These are phyloP conservation scores for Venustaconcha ellipsiformis DNA, from an alignment of 1,140 invertebrate species.

Conservation along the genomic window DNA sequence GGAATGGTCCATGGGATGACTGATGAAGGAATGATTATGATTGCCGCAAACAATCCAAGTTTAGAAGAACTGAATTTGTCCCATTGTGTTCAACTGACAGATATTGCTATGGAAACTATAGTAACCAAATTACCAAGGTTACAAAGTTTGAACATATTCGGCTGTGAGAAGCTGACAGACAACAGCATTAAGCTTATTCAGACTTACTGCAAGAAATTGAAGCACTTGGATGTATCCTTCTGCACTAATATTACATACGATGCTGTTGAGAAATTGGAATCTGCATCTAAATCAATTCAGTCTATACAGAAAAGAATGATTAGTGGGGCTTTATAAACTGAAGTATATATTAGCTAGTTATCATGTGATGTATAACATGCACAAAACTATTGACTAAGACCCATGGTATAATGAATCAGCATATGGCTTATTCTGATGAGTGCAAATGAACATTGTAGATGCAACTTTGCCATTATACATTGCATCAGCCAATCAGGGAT, in stretches of 20 bases:
- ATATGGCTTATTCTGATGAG: too few relatives aligned
- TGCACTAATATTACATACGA: constrained; percentile 73
- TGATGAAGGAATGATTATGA: constrained; percentile 74
- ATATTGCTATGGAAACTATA: constrained; percentile 75
- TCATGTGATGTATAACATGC: too few relatives aligned
- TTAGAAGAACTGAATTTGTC: constrained; percentile 78
- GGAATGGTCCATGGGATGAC: constrained; percentile 79
- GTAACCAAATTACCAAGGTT: constrained; percentile 74
- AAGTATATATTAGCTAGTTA: too few relatives aligned
- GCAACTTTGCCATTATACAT: too few relatives aligned
- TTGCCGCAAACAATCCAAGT: constrained; percentile 77
- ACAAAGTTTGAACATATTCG: constrained; percentile 76
- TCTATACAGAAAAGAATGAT: constrained; percentile 46
- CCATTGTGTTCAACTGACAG: constrained; percentile 73
- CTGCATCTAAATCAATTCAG: constrained; percentile 26
- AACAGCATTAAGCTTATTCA: constrained; percentile 73
- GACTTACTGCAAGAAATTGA: constrained; percentile 73
- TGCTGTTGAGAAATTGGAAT: constrained; percentile 53
- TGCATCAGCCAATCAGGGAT: too few relatives aligned
- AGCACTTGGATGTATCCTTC: constrained; percentile 74
- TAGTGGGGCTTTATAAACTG: constrained; percentile 7
- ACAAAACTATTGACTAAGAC: too few relatives aligned
- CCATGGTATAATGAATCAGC: too few relatives aligned
- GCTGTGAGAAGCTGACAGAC: constrained; percentile 78
- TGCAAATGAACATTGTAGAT: too few relatives aligned